Evolutionary conservation across 2,113 vertebrate species (phyloP).

Genomic region (Periophthalmus modestus): DNA sequence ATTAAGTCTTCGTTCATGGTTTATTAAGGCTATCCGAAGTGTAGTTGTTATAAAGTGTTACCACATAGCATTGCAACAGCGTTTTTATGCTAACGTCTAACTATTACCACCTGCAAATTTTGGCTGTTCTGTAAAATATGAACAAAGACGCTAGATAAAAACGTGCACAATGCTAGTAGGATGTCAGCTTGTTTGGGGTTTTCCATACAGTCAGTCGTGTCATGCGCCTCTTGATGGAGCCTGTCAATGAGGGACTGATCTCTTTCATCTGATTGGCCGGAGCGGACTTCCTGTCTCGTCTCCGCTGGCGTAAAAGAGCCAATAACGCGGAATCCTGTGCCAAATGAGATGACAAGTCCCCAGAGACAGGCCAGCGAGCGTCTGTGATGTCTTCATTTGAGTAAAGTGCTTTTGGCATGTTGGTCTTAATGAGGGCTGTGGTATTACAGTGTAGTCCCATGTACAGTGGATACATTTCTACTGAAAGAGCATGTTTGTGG

Average conservation of each 20-base stretch:
- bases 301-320: slow-evolving; percentile 45
- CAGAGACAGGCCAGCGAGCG: slow-evolving; percentile 32
- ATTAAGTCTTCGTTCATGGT: too few relatives aligned
- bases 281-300: slow-evolving; percentile 26
- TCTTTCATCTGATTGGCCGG: slow-evolving; percentile 26
- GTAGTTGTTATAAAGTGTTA: too few relatives aligned
- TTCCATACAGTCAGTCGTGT: not conserved
- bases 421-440: slow-evolving; percentile 35
- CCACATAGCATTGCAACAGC: not conserved
- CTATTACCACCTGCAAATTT: not conserved
- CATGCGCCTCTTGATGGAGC: not conserved
- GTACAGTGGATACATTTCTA: not conserved
- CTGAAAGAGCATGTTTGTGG: not conserved
- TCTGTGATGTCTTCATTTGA: slow-evolving; percentile 59
- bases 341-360: slow-evolving; percentile 29
- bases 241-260: slow-evolving; percentile 30
- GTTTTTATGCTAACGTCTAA: not conserved
- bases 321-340: slow-evolving; percentile 27
- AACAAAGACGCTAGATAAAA: not conserved
- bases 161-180: not conserved
- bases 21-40: too few relatives aligned
- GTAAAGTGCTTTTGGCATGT: slow-evolving; percentile 52
- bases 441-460: not conserved
- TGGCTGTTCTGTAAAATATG: not conserved
- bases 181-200: not conserved